Evolutionary conservation across 2,113 vertebrate genomes (phyloP).

Genomic region (Oceanites oceanicus): DNA sequence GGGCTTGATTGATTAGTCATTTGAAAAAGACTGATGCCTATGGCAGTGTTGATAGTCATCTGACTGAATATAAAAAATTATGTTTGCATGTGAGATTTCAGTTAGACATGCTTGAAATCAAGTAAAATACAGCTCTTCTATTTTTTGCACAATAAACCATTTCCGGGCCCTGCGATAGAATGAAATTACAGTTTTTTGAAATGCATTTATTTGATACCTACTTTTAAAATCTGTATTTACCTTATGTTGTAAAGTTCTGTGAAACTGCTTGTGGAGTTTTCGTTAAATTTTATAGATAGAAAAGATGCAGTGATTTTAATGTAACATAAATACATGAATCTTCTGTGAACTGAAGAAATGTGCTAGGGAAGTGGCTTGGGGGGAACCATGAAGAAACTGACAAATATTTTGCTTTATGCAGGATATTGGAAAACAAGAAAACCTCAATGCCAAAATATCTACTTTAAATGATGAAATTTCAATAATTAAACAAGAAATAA

Average conservation of each 20-base stretch:
- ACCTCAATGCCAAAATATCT: constrained; percentile 69
- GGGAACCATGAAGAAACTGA: not conserved
- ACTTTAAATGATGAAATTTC: constrained; percentile 77
- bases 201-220: not conserved
- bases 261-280: not conserved
- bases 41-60: not conserved
- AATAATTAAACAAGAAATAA: constrained; percentile 77
- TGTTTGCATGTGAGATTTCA: not conserved
- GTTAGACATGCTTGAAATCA: not conserved
- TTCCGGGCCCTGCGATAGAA: not conserved
- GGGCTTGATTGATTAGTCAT: not conserved
- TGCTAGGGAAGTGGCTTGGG: not conserved
- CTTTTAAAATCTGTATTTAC: not conserved
- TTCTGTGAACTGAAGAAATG: not conserved
- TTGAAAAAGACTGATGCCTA: not conserved
- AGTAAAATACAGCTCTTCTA: not conserved
- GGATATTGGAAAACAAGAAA: constrained; percentile 60
- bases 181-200: not conserved
- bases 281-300: not conserved
- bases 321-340: not conserved
- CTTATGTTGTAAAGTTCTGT: not conserved
- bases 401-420: constrained; percentile 51
- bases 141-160: not conserved
- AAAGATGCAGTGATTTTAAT: not conserved
- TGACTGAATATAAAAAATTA: not conserved